These are phyloP conservation scores for Luffia ferchaultella DNA, from an alignment of 2,888 invertebrate species.

Conservation along the genomic window DNA sequence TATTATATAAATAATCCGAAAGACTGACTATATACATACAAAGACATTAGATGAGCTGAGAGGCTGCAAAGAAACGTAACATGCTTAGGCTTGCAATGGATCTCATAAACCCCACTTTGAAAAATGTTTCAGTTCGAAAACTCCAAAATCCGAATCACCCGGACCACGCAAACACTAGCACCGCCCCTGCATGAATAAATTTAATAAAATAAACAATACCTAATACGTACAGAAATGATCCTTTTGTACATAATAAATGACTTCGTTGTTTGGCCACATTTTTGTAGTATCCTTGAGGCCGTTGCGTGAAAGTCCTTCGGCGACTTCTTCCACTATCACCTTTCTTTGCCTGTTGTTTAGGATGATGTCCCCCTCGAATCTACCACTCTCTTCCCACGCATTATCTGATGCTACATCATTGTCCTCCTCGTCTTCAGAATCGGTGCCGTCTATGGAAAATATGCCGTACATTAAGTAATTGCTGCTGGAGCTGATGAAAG, in stretches of 20 bases:
- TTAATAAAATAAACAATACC: not conserved
- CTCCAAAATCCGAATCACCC: no score
- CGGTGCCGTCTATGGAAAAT: slow-evolving; percentile 1
- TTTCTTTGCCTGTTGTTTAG: slow-evolving; percentile 51
- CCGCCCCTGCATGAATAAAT: no score
- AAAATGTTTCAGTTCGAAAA: no score
- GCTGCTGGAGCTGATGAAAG: no score
- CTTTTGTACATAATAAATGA: slow-evolving; percentile 47
- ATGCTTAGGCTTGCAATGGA: no score
- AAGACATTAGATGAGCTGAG: no score
- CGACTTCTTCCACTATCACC: slow-evolving; percentile 45
- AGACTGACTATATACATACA: no score
- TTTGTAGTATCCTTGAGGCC: slow-evolving; percentile 49
- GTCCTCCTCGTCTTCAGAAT: slow-evolving; percentile 29
- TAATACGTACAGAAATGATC: slow-evolving; percentile 52
- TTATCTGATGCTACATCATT: slow-evolving; percentile 39
- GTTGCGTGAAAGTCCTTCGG: slow-evolving; percentile 50
- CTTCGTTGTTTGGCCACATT: slow-evolving; percentile 54
- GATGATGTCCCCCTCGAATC: slow-evolving; percentile 61
- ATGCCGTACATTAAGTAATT: no score
- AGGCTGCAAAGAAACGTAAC: no score
- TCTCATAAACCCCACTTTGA: no score
- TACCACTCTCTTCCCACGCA: slow-evolving; percentile 59
- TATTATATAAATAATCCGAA: no score
- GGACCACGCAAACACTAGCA: no score